Base-by-base conservation (phyloP, 2,888 invertebrate genomes). In the Acanthosoma haemorrhoidale region DNA sequence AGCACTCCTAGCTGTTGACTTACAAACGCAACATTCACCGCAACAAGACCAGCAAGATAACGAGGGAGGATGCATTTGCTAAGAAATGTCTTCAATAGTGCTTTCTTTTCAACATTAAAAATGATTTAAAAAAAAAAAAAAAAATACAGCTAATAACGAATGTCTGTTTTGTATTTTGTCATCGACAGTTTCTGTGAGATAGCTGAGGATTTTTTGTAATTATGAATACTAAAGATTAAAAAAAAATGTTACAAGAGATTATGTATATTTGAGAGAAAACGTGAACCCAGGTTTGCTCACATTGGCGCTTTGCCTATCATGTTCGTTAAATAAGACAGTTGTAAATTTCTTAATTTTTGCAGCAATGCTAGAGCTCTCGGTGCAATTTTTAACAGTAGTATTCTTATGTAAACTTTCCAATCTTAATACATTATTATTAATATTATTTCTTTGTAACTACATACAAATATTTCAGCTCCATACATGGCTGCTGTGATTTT, bases 1-100 rank as follows among this genome's bases (percentile, higher is more conserved):
- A 67, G 16, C 34, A 67, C 41, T 57, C 72, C 31, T 70, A 91
- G 90, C 90, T 81, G 91, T 91, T 81, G 91, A 91, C 80, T 83
- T 91, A 77, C 90, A 91, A 84, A 90, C 89, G 76, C 91, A 91
- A 82, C 87, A 88, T 75, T 87, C 89, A 77, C 86, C 89, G 83
- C 88, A 89, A 80, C 88, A 87, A 76, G 89, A 90, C 81, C 88
- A 88, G 79, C 87, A 86, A 78, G 91, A 91, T 80, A 87, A 87
- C 79, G 91, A 91, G 81, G 87, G 90, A 77, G 89, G 90, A 79
- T 92, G 91, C 82, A 89, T 90, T 83, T 92, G 92, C 85, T 92
- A 72, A 73, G 36, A 25, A 18, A 67, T 34, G 57, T 51, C 67
- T 67, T 36, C 32, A 32, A 51, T 67, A 51, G 51, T 51, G 57